Percentiles rank a stretch among this genome's conserved stretches.
These are phyloP conservation scores for Cephus cinctus DNA, from an alignment of 1,140 invertebrate genomes.

Conservation along the genomic window DNA sequence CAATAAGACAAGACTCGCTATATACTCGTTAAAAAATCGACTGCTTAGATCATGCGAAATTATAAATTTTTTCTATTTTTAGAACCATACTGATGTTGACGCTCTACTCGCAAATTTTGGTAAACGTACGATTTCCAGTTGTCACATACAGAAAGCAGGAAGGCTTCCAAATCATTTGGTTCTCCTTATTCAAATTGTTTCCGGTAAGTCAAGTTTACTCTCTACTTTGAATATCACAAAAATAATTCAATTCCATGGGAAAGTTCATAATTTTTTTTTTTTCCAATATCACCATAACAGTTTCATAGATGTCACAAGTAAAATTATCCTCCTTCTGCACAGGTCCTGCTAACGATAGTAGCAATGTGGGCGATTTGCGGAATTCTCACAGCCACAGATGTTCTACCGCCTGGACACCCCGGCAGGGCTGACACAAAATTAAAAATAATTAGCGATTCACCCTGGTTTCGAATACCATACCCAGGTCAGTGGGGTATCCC, in stretches of 20 bases:
- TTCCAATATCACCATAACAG: too few relatives aligned
- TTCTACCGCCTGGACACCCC: slow-evolving; percentile 66
- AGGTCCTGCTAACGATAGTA: slow-evolving; percentile 79
- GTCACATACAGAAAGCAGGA: slow-evolving; percentile 61
- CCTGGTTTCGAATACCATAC: slow-evolving; percentile 85
- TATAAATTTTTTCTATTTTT: slow-evolving; percentile 39
- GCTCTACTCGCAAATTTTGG: slow-evolving; percentile 79
- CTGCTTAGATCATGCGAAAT: too few relatives aligned
- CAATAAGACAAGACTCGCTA: too few relatives aligned
- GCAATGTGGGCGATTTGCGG: slow-evolving; percentile 79
- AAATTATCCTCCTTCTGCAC: slow-evolving; percentile 10
- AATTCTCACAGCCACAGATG: slow-evolving; percentile 69
- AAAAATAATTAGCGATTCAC: slow-evolving; percentile 69
- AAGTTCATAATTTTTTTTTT: too few relatives aligned
- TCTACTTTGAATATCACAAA: too few relatives aligned
- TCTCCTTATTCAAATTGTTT: slow-evolving; percentile 79
- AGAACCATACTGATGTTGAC: slow-evolving; percentile 81
- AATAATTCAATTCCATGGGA: too few relatives aligned
- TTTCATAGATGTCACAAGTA: too few relatives aligned
- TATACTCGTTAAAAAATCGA: too few relatives aligned
- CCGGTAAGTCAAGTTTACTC: slow-evolving; percentile 75
- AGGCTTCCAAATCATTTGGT: slow-evolving; percentile 63
- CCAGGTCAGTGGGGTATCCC: slow-evolving; percentile 87
- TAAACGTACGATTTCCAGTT: slow-evolving; percentile 67
- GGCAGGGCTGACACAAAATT: slow-evolving; percentile 78